Percentiles rank a stretch among this genome's conserved stretches.
Evolutionary conservation across 2,113 vertebrate species (phyloP).

Genomic region (Hemicordylus capensis): DNA sequence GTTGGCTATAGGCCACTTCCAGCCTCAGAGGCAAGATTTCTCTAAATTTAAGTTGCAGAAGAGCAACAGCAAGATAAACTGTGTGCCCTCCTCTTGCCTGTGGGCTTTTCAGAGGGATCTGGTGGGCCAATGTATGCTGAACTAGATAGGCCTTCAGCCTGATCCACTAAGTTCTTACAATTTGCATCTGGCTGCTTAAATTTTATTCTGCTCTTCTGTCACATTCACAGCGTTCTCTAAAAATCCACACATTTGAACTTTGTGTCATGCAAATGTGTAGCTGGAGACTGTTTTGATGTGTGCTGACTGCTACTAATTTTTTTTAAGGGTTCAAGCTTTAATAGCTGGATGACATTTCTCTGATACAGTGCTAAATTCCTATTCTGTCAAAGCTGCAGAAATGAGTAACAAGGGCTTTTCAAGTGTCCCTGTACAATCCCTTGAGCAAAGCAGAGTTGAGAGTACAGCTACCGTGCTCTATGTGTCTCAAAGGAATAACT

Average conservation of each 20-base stretch:
- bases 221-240: slow-evolving; percentile 4
- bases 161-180: no score
- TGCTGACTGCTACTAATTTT: slow-evolving; percentile 57
- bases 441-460: slow-evolving; percentile 53
- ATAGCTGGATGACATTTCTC: slow-evolving; percentile 63
- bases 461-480: slow-evolving; percentile 53
- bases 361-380: slow-evolving; percentile 59
- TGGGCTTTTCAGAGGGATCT: no score
- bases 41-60: no score
- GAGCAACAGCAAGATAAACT: no score
- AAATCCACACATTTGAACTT: slow-evolving; percentile 25
- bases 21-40: no score
- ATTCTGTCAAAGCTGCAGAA: slow-evolving; percentile 60
- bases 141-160: no score
- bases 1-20: no score
- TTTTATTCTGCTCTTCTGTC: slow-evolving; percentile 2
- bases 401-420: slow-evolving; percentile 63
- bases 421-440: slow-evolving; percentile 68
- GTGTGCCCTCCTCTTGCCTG: no score
- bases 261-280: slow-evolving; percentile 36
- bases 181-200: slow-evolving; percentile 15
- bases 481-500: slow-evolving; percentile 73
- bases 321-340: slow-evolving; percentile 51
- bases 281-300: slow-evolving; percentile 43
- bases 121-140: no score